Percentiles rank a stretch among this genome's conserved stretches.
Conservation (phyloP, 2,113 vertebrate genomes). For the Gallinago undulata region DNA sequence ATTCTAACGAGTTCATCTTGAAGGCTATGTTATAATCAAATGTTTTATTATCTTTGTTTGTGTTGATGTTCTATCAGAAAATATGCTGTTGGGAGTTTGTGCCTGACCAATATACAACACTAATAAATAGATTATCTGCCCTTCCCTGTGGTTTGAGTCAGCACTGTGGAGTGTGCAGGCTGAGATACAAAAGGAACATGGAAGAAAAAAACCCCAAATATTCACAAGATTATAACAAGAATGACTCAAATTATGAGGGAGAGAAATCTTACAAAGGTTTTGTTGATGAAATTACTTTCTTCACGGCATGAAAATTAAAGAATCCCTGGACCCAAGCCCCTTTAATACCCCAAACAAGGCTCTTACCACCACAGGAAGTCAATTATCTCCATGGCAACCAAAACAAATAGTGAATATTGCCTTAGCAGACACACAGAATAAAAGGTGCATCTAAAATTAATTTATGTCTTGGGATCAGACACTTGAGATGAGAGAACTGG, state of each 20-base stretch:
- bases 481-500: slow-evolving; percentile 72
- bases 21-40: slow-evolving; percentile 31
- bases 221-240: slow-evolving; percentile 46
- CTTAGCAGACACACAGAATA: slow-evolving; percentile 68
- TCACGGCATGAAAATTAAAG: slow-evolving; percentile 71
- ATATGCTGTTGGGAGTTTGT: slow-evolving; percentile 45
- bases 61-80: slow-evolving; percentile 38
- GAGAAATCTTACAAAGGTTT: slow-evolving; percentile 40
- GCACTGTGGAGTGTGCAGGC: not conserved
- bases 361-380: slow-evolving; percentile 68
- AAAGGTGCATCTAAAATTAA: slow-evolving; percentile 77
- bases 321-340: slow-evolving; percentile 49
- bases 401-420: slow-evolving; percentile 77
- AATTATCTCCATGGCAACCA: slow-evolving; percentile 76
- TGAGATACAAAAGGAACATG: slow-evolving; percentile 24
- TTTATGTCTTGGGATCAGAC: slow-evolving; percentile 73
- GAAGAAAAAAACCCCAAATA: slow-evolving; percentile 29
- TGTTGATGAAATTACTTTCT: slow-evolving; percentile 63
- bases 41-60: slow-evolving; percentile 50
- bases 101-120: slow-evolving; percentile 13
- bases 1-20: slow-evolving; percentile 6
- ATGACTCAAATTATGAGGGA: slow-evolving; percentile 42
- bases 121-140: slow-evolving; percentile 52
- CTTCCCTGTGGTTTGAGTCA: slow-evolving; percentile 53
- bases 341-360: slow-evolving; percentile 69